Conservation (phyloP, 92 coral and sea anemone species). For the Heliopora coerulea region DNA sequence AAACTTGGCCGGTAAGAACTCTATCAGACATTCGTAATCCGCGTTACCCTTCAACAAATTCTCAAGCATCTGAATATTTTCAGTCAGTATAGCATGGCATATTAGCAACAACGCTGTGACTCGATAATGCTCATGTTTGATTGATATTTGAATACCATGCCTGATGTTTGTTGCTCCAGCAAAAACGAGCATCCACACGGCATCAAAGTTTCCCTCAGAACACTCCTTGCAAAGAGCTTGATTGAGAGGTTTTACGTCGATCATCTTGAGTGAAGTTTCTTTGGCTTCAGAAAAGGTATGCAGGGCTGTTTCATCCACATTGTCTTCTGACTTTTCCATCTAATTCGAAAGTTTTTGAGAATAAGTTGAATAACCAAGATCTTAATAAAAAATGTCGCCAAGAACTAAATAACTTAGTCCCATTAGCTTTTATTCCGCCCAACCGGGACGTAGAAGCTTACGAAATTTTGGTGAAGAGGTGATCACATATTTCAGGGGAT, state of each 20-base stretch:
- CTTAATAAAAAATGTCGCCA: too few relatives aligned
- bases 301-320: too few relatives aligned
- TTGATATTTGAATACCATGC: slow-evolving; percentile 58
- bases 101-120: slow-evolving; percentile 75
- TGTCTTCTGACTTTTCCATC: too few relatives aligned
- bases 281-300: too few relatives aligned
- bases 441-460: too few relatives aligned
- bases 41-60: slow-evolving; percentile 53
- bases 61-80: slow-evolving; percentile 53
- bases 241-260: slow-evolving; percentile 61
- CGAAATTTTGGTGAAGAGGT: too few relatives aligned
- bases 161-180: slow-evolving; percentile 65
- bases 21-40: background rate
- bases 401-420: too few relatives aligned
- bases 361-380: too few relatives aligned
- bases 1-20: background rate
- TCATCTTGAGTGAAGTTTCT: slow-evolving; percentile 47
- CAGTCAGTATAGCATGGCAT: slow-evolving; percentile 73
- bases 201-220: slow-evolving; percentile 67
- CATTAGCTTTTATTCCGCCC: too few relatives aligned
- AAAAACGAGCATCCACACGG: slow-evolving; percentile 67
- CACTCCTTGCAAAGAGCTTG: slow-evolving; percentile 80
- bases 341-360: too few relatives aligned
- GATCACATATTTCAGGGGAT: too few relatives aligned
- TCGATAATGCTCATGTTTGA: slow-evolving; percentile 44